phyloP scores from a whole-genome alignment of 2,113 vertebrate genomes.

The Mionectes macconnelli region DNA sequence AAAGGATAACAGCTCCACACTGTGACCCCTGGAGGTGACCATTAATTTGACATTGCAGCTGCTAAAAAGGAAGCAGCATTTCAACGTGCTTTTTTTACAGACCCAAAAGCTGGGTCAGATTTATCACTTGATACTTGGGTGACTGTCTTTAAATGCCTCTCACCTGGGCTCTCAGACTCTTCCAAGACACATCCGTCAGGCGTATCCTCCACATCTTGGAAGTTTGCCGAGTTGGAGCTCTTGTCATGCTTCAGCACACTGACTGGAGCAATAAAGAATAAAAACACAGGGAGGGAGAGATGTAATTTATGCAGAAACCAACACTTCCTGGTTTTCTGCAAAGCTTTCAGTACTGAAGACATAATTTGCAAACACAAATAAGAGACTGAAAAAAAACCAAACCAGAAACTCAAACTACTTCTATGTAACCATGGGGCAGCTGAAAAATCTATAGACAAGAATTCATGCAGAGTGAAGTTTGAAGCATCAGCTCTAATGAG shows the following conservation, averaged over 20 bases:
- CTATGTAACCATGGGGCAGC: conserved; percentile 33
- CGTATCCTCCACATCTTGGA: conserved; percentile 69
- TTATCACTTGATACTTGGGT: conserved; percentile 73
- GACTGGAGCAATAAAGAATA: not conserved
- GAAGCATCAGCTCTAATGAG: conserved; percentile 34
- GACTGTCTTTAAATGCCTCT: conserved; percentile 76
- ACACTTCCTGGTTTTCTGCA: conserved; percentile 42
- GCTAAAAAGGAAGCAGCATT: conserved; percentile 69
- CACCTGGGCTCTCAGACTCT: conserved; percentile 81
- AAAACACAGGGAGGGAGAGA: conserved; percentile 16
- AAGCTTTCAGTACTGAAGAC: conserved; percentile 20
- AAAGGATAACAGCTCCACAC: conserved; percentile 73
- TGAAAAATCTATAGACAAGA: conserved; percentile 68
- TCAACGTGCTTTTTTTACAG: conserved; percentile 55
- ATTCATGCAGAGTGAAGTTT: conserved; percentile 50
- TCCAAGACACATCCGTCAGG: conserved; percentile 79
- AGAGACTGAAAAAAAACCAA: conserved; percentile 65
- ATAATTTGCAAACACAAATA: conserved; percentile 66
- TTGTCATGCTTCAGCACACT: conserved; percentile 73
- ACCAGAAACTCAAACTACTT: conserved; percentile 61
- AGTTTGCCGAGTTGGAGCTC: conserved; percentile 73
- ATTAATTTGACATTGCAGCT: conserved; percentile 75
- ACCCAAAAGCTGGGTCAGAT: conserved; percentile 70
- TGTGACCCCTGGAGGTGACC: conserved; percentile 74
- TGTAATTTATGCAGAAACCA: conserved; percentile 72